Percentiles rank a stretch among this genome's conserved stretches.
Conservation (phyloP, 1,140 invertebrate species). For the Epicauta chinensis region DNA sequence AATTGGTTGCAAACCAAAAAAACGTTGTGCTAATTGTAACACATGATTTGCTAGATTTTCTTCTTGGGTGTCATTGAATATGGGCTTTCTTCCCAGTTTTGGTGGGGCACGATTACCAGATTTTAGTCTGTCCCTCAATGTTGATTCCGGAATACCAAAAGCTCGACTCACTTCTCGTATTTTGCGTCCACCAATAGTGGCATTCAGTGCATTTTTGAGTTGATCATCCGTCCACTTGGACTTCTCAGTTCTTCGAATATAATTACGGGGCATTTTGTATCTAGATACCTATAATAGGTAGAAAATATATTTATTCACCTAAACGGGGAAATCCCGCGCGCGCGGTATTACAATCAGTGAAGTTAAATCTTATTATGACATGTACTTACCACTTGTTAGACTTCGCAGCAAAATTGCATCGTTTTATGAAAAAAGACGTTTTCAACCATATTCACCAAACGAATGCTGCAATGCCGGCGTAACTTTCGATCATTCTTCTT, state of each 20-base stretch:
- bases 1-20: slow-evolving; percentile 4
- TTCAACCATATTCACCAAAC: no score
- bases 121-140: neutral
- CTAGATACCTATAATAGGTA: no score
- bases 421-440: no score
- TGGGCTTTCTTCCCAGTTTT: neutral
- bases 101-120: neutral
- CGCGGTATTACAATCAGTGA: no score
- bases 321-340: no score
- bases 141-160: slow-evolving; percentile 4
- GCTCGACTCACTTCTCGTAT: neutral
- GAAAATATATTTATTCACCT: no score
- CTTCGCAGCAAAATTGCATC: no score
- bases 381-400: no score
- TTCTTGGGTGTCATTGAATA: slow-evolving; percentile 2
- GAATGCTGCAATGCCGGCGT: no score
- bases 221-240: neutral
- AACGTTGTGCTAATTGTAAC: slow-evolving; percentile 6
- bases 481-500: no score
- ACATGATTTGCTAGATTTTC: slow-evolving; percentile 1
- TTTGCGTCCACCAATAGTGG: neutral
- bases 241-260: slow-evolving; percentile 2
- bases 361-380: no score
- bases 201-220: slow-evolving; percentile 1
- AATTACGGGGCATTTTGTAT: slow-evolving; percentile 1